Evolutionary conservation across 2,797 vertebrate species (phyloP).

Genomic region (Syngnathus acus): DNA sequence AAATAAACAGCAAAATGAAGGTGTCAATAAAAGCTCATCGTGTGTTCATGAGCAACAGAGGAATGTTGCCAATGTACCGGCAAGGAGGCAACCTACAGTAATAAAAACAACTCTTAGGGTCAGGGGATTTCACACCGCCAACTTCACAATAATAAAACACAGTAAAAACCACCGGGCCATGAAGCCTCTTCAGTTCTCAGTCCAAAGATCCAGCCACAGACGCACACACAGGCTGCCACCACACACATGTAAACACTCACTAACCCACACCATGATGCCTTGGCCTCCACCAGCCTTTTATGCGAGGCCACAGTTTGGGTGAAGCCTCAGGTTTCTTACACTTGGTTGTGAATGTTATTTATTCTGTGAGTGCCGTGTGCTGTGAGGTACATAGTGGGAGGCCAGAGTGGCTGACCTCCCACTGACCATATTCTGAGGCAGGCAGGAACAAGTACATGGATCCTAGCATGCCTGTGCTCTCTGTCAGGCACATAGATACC

Average conservation of each 20-base stretch:
- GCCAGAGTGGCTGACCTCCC: slow-evolving; percentile 33
- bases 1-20: slow-evolving; percentile 20
- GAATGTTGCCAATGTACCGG: slow-evolving; percentile 10
- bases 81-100: slow-evolving; percentile 11
- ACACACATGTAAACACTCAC: slow-evolving; percentile 54
- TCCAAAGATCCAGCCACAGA: slow-evolving; percentile 17
- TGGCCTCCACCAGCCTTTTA: slow-evolving; percentile 51
- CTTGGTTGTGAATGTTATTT: slow-evolving; percentile 61
- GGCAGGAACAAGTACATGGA: slow-evolving; percentile 11
- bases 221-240: slow-evolving; percentile 28
- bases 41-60: slow-evolving; percentile 3
- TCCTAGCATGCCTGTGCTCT: slow-evolving; percentile 4
- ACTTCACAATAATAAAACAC: slow-evolving; percentile 33
- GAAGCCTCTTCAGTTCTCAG: slow-evolving; percentile 25
- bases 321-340: slow-evolving; percentile 48
- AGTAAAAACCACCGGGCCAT: slow-evolving; percentile 28
- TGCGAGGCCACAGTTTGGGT: slow-evolving; percentile 55
- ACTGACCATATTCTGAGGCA: slow-evolving; percentile 29
- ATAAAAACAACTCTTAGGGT: slow-evolving; percentile 24
- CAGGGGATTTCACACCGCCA: slow-evolving; percentile 44
- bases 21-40: slow-evolving; percentile 21
- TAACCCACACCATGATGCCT: slow-evolving; percentile 41
- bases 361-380: slow-evolving; percentile 43
- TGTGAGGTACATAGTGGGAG: slow-evolving; percentile 53
- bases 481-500: slow-evolving; percentile 8